A percentile compares a stretch with the other conserved stretches of the same genome.
Evolutionary conservation across 2,888 invertebrate genomes (phyloP).

Genomic region (Idaea dimidiata): DNA sequence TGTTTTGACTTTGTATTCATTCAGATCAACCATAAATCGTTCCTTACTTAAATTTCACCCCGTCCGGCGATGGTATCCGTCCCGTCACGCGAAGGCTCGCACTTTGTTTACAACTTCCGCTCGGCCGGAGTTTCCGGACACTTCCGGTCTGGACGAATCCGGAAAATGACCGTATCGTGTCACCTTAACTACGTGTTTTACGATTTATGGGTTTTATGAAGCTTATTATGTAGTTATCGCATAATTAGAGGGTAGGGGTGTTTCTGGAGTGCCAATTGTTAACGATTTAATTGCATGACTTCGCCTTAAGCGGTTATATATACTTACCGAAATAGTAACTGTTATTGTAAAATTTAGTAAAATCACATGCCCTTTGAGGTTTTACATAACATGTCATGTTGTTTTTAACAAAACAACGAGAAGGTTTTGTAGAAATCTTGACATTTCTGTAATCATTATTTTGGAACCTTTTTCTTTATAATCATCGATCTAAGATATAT

Average conservation of each 20-base stretch:
- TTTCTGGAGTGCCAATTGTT: constrained; percentile 12
- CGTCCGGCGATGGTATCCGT: constrained; percentile 28
- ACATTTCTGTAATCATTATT: too few relatives aligned
- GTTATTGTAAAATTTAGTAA: too few relatives aligned
- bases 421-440: too few relatives aligned
- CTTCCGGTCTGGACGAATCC: constrained; percentile 41
- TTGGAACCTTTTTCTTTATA: too few relatives aligned
- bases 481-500: too few relatives aligned
- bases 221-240: constrained; percentile 50
- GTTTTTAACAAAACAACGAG: too few relatives aligned
- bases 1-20: constrained; percentile 12
- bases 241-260: constrained; percentile 15
- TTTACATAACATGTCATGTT: too few relatives aligned
- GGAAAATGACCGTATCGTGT: constrained; percentile 58
- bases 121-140: constrained; percentile 45
- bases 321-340: too few relatives aligned
- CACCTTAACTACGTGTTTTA: constrained; percentile 74
- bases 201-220: constrained; percentile 59
- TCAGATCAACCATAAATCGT: constrained; percentile 23
- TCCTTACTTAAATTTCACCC: constrained; percentile 20
- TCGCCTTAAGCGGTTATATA: neutral
- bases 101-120: constrained; percentile 78
- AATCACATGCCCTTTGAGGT: too few relatives aligned
- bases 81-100: constrained; percentile 72
- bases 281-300: constrained; percentile 7